Evolutionary conservation across 2,888 invertebrate genomes (phyloP).

Genomic region (Lasioglossum leucozonium): DNA sequence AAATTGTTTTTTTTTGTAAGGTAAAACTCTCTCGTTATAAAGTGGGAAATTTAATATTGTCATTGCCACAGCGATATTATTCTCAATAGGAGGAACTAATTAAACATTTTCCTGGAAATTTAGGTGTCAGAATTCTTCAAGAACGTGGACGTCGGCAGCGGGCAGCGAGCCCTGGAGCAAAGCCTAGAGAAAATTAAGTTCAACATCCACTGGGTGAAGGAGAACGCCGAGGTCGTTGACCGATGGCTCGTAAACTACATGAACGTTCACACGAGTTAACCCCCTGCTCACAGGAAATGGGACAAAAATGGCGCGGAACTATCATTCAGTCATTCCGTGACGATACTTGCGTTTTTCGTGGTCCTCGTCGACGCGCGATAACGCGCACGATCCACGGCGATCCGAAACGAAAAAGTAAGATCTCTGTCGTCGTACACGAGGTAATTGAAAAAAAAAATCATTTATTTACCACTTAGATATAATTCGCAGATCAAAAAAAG

Average conservation of each 20-base stretch:
- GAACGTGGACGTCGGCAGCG: slow-evolving; percentile 86
- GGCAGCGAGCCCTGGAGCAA: slow-evolving; percentile 88
- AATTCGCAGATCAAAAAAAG: slow-evolving; percentile 60
- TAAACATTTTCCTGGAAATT: slow-evolving; percentile 9
- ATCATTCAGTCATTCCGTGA: slow-evolving; percentile 42
- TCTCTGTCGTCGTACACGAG: slow-evolving; percentile 24
- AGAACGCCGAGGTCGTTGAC: slow-evolving; percentile 86
- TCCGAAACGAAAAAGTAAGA: slow-evolving; percentile 42
- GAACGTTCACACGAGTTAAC: slow-evolving; percentile 70
- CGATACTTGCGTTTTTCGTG: slow-evolving; percentile 54
- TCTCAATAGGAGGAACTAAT: neutral
- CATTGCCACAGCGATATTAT: too few relatives aligned
- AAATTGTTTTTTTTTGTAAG: too few relatives aligned
- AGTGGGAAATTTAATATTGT: neutral
- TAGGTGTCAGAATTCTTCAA: slow-evolving; percentile 88
- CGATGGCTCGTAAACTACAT: slow-evolving; percentile 85
- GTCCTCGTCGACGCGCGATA: slow-evolving; percentile 53
- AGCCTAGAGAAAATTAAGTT: slow-evolving; percentile 92
- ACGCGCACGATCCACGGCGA: slow-evolving; percentile 26
- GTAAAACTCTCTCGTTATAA: neutral
- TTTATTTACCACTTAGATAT: slow-evolving; percentile 50
- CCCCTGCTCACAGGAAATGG: slow-evolving; percentile 59
- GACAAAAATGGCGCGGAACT: slow-evolving; percentile 50
- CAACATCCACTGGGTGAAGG: slow-evolving; percentile 92
- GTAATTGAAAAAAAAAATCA: slow-evolving; percentile 38